Evolutionary conservation across 53 echinoderm and acorn worm genomes (phyloP), one percentile per base, ranked within the genome.

Genomic region (Stichopus horrens): DNA sequence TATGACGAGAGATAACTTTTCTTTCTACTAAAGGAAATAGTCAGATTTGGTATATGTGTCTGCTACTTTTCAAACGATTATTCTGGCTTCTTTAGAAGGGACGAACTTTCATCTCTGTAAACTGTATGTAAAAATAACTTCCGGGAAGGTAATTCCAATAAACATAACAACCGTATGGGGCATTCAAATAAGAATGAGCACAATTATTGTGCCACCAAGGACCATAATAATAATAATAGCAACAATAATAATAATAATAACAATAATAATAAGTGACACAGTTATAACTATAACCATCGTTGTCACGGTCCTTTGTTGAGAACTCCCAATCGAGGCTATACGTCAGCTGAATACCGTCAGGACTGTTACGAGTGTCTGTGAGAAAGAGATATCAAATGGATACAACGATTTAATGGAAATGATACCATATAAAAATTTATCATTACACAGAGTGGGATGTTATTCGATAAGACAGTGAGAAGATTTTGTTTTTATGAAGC

Each of bases 231-330:
- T 93, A 93, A 74, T 91, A 95, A 77, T n/a, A n/a, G n/a, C n/a
- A n/a, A n/a, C n/a, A n/a, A n/a, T n/a, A n/a, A n/a, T n/a, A n/a
- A n/a, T n/a, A n/a, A n/a, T n/a, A n/a, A n/a, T n/a, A n/a, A n/a
- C n/a, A 37, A 37, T 37, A 14, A 60, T 93, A 93, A 74, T 91
- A 95, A 77, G 93, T 95, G 23, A 88, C 92, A 76, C 74, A 77
- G 90, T 93, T 90, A 37, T 37, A 1, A 7, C 90, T 88, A 89
- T 88, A 86, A 63, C 10, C 63, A 63, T 63, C 63, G 16, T 63
- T 63, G 86, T 95, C 95, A 8, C 74, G 77, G 92, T 95, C 95
- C 51, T 13, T 91, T 55, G 95, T 95, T 23, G 95, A 91, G 92
- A 95, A 95, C 73, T 91, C 90, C 55, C 75, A 73, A 23, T 90